Conservation (phyloP, 2,797 vertebrate species). For the Gymnocypris eckloni region DNA sequence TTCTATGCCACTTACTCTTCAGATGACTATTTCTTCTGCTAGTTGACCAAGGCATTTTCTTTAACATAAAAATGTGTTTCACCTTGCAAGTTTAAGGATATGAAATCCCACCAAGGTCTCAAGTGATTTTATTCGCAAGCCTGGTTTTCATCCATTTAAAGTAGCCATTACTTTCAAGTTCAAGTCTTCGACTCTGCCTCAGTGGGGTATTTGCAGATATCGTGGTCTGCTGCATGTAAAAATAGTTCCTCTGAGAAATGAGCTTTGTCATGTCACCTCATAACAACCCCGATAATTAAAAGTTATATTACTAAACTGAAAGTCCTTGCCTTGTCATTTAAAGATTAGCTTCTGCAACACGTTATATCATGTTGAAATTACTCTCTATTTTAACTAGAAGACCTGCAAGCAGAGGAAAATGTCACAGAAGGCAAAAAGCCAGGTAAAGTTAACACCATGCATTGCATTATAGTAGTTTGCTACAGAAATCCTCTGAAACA, state of each 20-base stretch:
- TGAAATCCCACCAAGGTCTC: neutral
- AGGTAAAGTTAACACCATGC: constrained; percentile 61
- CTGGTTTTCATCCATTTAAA: constrained; percentile 16
- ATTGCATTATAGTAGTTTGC: neutral
- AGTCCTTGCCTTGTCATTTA: neutral
- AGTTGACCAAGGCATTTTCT: neutral
- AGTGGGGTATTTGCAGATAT: neutral
- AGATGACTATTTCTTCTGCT: neutral
- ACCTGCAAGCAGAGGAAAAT: constrained; percentile 65
- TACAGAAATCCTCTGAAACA: neutral
- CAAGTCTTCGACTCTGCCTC: neutral
- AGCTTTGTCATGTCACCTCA: constrained; percentile 15
- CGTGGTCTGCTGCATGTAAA: neutral
- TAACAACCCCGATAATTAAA: constrained; percentile 2
- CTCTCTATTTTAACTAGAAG: constrained; percentile 60
- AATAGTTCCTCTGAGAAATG: neutral
- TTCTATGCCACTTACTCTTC: neutral
- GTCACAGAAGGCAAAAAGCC: constrained; percentile 75
- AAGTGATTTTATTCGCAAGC: neutral
- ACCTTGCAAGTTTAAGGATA: neutral
- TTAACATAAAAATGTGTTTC: neutral
- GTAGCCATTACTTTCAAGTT: constrained; percentile 22
- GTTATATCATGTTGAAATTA: neutral
- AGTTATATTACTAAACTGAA: neutral
- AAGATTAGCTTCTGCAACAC: neutral